Evolutionary conservation across 1,140 invertebrate genomes (phyloP).

Genomic region (Achroia grisella): DNA sequence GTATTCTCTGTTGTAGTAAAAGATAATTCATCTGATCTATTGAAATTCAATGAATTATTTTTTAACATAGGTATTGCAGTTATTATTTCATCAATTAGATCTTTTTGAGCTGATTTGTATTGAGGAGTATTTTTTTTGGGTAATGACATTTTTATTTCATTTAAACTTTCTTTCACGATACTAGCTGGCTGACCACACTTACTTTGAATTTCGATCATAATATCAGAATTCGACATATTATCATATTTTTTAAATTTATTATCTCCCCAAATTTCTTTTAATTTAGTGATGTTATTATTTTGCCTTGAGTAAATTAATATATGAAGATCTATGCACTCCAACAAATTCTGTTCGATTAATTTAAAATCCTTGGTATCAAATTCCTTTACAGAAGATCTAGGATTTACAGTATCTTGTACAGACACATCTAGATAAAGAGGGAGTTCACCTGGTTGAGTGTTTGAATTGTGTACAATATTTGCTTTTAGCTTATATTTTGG

Average conservation of each 20-base stretch:
- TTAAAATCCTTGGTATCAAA: neutral
- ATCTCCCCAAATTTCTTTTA: slow-evolving; percentile 1
- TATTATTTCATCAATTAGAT: too few relatives aligned
- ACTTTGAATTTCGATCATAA: slow-evolving; percentile 4
- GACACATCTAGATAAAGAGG: slow-evolving; percentile 12
- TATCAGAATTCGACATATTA: slow-evolving; percentile 1
- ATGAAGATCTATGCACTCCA: slow-evolving; percentile 12
- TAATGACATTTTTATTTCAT: slow-evolving; percentile 4
- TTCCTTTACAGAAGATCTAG: neutral
- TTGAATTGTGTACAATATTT: neutral
- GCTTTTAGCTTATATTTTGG: neutral
- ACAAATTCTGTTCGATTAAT: slow-evolving; percentile 2
- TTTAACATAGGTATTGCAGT: too few relatives aligned
- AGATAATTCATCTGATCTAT: too few relatives aligned
- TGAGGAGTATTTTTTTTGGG: slow-evolving; percentile 1
- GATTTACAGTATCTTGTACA: neutral
- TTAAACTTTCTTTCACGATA: slow-evolving; percentile 5
- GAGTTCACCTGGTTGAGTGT: neutral
- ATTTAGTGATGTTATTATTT: slow-evolving; percentile 1
- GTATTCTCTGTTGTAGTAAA: too few relatives aligned
- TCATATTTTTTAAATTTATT: slow-evolving; percentile 8
- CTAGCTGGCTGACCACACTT: slow-evolving; percentile 2
- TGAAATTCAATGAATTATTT: too few relatives aligned
- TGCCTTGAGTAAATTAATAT: slow-evolving; percentile 7
- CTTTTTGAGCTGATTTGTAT: neutral